Evolutionary conservation across 2,888 invertebrate species (phyloP).

Genomic region (Sphaeridia pumilis): DNA sequence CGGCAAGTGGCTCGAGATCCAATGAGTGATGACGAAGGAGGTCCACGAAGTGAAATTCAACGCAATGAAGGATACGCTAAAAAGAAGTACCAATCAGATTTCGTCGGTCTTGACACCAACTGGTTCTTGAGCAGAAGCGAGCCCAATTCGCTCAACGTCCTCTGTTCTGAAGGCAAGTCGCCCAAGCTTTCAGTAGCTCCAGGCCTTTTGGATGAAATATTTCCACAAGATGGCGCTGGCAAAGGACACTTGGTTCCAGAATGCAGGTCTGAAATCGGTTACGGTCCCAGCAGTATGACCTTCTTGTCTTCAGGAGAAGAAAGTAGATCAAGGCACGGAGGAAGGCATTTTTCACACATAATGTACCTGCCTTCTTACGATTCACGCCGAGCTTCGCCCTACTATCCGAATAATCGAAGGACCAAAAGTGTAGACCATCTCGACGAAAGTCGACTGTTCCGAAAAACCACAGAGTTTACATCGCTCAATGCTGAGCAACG

Average conservation of each 20-base stretch:
- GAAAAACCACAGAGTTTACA: background rate
- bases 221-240: no score
- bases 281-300: slow-evolving; percentile 34
- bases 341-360: slow-evolving; percentile 49
- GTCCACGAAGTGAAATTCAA: no score
- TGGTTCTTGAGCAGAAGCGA: slow-evolving; percentile 73
- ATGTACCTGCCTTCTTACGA: slow-evolving; percentile 60
- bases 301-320: no score
- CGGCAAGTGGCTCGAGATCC: background rate
- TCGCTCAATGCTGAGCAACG: background rate
- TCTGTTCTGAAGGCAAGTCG: background rate
- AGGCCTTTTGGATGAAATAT: slow-evolving; percentile 17
- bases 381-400: slow-evolving; percentile 34
- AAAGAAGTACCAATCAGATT: slow-evolving; percentile 2
- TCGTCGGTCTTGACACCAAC: slow-evolving; percentile 48
- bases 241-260: no score
- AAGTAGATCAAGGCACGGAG: no score
- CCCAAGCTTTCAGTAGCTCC: background rate
- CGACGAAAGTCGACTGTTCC: no score
- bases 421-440: slow-evolving; percentile 34
- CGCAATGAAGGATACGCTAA: no score
- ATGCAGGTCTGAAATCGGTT: slow-evolving; percentile 32
- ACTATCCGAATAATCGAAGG: slow-evolving; percentile 19
- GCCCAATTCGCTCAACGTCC: slow-evolving; percentile 58
- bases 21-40: no score